phyloP scores from a whole-genome alignment of 2,888 invertebrate genomes.

The Shargacucullia verbasci region DNA sequence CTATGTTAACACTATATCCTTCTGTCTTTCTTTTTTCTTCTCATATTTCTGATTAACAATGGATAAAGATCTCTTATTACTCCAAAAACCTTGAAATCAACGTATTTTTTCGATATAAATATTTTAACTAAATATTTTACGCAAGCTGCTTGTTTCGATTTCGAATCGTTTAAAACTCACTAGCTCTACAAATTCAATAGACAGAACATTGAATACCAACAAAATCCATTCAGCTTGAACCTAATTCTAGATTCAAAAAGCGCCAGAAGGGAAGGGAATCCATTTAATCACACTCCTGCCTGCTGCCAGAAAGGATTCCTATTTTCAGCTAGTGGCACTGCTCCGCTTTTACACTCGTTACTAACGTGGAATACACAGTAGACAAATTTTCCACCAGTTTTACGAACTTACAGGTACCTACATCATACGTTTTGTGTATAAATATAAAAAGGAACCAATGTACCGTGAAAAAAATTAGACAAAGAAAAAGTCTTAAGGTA shows the following conservation, averaged over 20 bases:
- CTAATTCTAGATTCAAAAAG: constrained; percentile 1
- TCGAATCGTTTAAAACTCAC: too few relatives aligned
- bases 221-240: neutral
- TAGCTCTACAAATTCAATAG: neutral
- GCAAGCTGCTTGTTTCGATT: too few relatives aligned
- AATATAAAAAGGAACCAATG: neutral
- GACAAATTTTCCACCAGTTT: constrained; percentile 4
- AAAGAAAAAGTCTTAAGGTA: too few relatives aligned
- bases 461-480: neutral
- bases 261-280: constrained; percentile 12
- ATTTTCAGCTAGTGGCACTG: constrained; percentile 5
- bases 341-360: neutral
- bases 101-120: too few relatives aligned
- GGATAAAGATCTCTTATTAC: too few relatives aligned
- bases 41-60: too few relatives aligned
- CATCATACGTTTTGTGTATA: constrained; percentile 7
- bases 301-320: neutral
- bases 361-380: constrained; percentile 2
- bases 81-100: too few relatives aligned
- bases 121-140: too few relatives aligned
- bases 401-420: too few relatives aligned
- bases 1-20: too few relatives aligned
- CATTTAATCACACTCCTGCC: constrained; percentile 3
- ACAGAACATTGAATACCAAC: neutral
- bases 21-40: too few relatives aligned